phyloP scores from a whole-genome alignment of 2,888 invertebrate genomes.

The Apantesis nais region DNA sequence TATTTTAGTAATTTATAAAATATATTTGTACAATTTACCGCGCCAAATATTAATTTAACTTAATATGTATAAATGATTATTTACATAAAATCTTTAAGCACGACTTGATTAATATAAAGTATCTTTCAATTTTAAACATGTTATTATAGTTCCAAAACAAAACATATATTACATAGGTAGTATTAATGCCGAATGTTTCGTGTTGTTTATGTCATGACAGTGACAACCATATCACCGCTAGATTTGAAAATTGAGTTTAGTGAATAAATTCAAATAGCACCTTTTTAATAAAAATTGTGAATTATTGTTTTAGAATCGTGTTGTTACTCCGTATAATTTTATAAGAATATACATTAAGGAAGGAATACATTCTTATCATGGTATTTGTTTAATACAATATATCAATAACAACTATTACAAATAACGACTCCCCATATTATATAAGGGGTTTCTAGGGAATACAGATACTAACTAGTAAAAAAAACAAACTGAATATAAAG shows the following conservation, averaged over 20 bases:
- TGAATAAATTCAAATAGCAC: background rate
- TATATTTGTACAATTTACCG: no score
- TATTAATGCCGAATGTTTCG: background rate
- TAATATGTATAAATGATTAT: no score
- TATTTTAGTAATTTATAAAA: no score
- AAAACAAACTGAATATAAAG: slow-evolving; percentile 54
- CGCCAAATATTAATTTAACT: no score
- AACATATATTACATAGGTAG: background rate
- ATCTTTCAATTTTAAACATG: no score
- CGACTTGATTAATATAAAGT: no score
- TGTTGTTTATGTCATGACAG: no score
- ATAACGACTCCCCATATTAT: background rate
- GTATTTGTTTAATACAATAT: background rate
- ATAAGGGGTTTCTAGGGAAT: background rate
- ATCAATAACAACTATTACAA: background rate
- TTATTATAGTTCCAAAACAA: no score
- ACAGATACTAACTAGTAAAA: slow-evolving; percentile 18
- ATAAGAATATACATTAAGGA: no score
- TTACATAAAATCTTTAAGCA: no score
- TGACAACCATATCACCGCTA: no score
- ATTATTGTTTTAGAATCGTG: background rate
- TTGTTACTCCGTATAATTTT: no score
- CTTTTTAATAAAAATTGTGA: background rate
- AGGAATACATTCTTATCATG: background rate
- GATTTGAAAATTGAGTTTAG: background rate